Evolutionary conservation across 2,797 vertebrate genomes (phyloP), one percentile per base, ranked within the genome.

Genomic region (Tragelaphus oryx): DNA sequence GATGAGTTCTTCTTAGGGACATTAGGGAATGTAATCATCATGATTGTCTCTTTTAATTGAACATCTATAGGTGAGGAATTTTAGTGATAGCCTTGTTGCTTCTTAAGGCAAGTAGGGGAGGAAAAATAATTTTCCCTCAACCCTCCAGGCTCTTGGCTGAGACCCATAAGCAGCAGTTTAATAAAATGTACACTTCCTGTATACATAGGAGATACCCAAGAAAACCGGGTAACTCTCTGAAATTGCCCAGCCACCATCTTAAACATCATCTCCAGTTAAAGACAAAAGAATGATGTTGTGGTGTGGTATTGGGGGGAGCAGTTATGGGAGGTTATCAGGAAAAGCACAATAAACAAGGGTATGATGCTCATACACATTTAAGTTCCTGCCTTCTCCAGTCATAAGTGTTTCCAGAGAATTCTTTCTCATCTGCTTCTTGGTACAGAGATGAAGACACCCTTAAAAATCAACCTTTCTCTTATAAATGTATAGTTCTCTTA

Each of bases 221-320:
- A 79, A 79, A 33, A 52, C 48, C 2, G 6, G 11, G n/a, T 79
- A 33, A 52, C 48, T 79, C 30, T 52, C 48, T 79, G 76, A 79
- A 79, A 54, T 79, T 79, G 48, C 76, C 76, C 48, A 33, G 18
- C n/a, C 18, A 79, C 6, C 30, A 54, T 20, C 30, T 54, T 79
- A 54, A 79, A 54, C 54, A 52, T 54, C 48, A 52, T 52, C 30
- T 79, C 18, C 30, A 52, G 48, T 50, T 79, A 33, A 52, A 79
- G 76, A 33, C 30, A 52, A 52, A 79, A 79, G 20, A 33, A 79
- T 33, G 48, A 54, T 52, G 30, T 33, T 30, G 7, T 52, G 20
- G 11, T 7, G 30, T 14, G 30, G 18, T 33, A 20, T 20, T 0
- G 10, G 6, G 10, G 26, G 16, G 44, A 1, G 2, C 16, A 48